A percentile compares a stretch with the other conserved stretches of the same genome.
These are phyloP conservation scores for Dasyprocta punctata DNA, from an alignment of 2,113 vertebrate species.

Conservation along the genomic window DNA sequence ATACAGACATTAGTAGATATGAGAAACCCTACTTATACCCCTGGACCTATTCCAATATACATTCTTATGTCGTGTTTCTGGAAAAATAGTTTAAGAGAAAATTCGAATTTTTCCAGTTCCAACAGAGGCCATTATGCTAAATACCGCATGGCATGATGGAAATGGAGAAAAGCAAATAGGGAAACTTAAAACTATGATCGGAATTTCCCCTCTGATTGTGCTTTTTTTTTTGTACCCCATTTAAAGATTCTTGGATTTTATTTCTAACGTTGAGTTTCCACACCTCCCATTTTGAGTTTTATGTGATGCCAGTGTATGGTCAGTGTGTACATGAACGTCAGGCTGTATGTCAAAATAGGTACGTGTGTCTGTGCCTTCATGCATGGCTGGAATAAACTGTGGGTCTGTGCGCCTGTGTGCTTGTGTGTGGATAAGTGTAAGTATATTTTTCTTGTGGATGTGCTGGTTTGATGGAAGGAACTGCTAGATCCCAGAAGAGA, in stretches of 20 bases:
- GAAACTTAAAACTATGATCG: not conserved
- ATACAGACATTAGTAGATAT: not conserved
- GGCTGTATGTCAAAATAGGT: not conserved
- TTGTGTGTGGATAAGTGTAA: not conserved
- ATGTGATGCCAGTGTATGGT: not conserved
- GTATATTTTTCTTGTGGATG: conserved; percentile 38
- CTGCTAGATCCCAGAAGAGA: conserved; percentile 66
- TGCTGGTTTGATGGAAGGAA: conserved; percentile 17
- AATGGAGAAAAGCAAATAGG: not conserved
- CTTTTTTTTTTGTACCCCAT: not conserved
- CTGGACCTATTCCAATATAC: not conserved
- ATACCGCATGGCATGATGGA: not conserved
- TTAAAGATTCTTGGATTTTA: conserved; percentile 33
- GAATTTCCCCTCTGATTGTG: not conserved
- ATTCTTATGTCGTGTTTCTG: conserved; percentile 17
- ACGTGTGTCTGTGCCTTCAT: not conserved
- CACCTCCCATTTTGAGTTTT: not conserved
- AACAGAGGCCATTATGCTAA: not conserved
- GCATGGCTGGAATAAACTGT: not conserved
- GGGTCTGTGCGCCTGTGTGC: not conserved
- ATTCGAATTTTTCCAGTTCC: conserved; percentile 25
- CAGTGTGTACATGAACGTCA: not conserved
- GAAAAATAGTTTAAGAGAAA: not conserved
- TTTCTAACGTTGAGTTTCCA: conserved; percentile 28
- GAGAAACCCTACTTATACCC: not conserved